Evolutionary conservation across 2,113 vertebrate species (phyloP).

Genomic region (Cathartes aura): DNA sequence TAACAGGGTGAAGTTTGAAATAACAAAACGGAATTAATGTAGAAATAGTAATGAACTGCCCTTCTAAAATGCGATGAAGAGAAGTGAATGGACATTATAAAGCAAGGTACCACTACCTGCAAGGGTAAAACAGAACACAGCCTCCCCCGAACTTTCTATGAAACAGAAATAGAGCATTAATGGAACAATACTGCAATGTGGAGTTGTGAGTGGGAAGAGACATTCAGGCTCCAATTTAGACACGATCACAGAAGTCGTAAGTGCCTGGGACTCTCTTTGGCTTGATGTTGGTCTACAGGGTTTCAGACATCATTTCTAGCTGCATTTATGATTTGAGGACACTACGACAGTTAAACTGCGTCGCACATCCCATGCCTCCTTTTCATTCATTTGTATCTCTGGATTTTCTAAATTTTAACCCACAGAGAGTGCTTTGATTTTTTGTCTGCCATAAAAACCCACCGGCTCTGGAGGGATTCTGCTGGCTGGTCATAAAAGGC

Average conservation of each 20-base stretch:
- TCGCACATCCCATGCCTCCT: not conserved
- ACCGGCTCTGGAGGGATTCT: not conserved
- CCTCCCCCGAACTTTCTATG: not conserved
- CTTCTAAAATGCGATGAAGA: not conserved
- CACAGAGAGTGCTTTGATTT: not conserved
- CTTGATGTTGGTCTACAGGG: not conserved
- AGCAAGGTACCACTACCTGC: not conserved
- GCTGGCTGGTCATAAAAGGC: constrained; percentile 6
- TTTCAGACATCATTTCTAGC: not conserved
- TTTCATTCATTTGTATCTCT: not conserved
- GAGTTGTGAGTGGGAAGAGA: not conserved
- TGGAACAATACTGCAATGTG: not conserved
- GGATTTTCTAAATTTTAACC: not conserved
- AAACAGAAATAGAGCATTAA: not conserved
- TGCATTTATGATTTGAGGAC: not conserved
- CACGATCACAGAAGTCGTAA: not conserved
- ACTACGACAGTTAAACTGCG: not conserved
- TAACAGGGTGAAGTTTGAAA: not conserved
- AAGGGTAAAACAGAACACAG: not conserved
- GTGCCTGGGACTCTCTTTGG: not conserved
- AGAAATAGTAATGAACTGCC: not conserved
- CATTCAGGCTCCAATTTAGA: not conserved
- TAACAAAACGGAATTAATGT: not conserved
- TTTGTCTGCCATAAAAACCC: not conserved
- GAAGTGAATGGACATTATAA: not conserved